Base-by-base conservation (phyloP, 2,797 vertebrate species). In the Cyclura pinguis region DNA sequence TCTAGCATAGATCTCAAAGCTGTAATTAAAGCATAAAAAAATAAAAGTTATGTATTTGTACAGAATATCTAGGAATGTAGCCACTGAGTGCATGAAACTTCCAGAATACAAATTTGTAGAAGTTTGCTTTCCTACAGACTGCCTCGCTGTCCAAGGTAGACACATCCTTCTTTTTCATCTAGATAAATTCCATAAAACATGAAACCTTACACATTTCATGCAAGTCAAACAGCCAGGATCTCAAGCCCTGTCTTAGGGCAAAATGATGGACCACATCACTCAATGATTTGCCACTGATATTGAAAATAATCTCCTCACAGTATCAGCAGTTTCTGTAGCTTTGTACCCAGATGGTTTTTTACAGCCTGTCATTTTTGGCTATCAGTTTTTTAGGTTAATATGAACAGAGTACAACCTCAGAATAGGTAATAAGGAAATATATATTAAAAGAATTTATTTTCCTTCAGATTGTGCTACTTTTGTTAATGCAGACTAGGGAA, bases 101-200 rank as follows among this genome's bases (percentile, higher is more conserved):
- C 27, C 47, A 80, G 83, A 85, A 89, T 80, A 85, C 59, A 85
- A 55, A 83, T 78, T 29, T 85, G 3, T 20, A 69, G 24, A 22
- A 20, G 14, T 20, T 82, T 77, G 59, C 81, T n/a, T 77, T 84
- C 73, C 81, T 77, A n/a, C 42, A 35, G 38, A 64, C 32, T 52
- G 20, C 74, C 47, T 84, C 77, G 42, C n/a, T 52, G 82, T 77
- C 55, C n/a, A 83, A 50, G 24, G n/a, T 83, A 83, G 35, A 47
- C 42, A 64, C 32, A 76, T 76, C n/a, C 16, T 76, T 82, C 84
- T 82, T 86, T 82, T 82, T 73, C 80, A 82, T 69, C 42, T 62
- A 86, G 55, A 90, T 86, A 90, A 76, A 83, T 73, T 86, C 85
- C 69, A 83, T 83, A 76, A 87, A 90, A 89, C 32, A 80, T 80